Base-by-base conservation (phyloP, 2,888 invertebrate genomes). In the Pachliopta kotzebuea region DNA sequence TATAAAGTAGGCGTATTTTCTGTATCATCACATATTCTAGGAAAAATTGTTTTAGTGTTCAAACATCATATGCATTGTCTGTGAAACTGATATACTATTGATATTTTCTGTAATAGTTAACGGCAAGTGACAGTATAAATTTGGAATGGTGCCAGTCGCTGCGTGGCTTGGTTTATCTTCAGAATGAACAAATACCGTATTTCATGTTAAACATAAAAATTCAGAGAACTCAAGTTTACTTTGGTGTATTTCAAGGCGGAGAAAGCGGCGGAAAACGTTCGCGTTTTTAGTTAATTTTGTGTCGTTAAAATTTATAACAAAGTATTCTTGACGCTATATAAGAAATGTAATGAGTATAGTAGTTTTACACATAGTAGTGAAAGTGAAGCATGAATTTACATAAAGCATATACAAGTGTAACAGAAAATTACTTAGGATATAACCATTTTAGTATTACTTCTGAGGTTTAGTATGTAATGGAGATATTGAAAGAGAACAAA, bases 41-140 rank as follows among this genome's bases (percentile, higher is more conserved):
- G 14, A 37, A 2, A 37, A 37, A 37, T 37, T 37, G 8, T 37
- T 37, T 8, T n/a, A n/a, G n/a, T n/a, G n/a, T n/a, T n/a, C n/a
- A n/a, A n/a, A n/a, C n/a, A n/a, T n/a, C n/a, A n/a, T n/a, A n/a
- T n/a, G n/a, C n/a, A n/a, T n/a, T n/a, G n/a, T n/a, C n/a, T n/a
- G n/a, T n/a, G n/a, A 37, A 63, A n/a, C n/a, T 54, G 58, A 58
- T 53, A 49, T 57, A 21, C 20, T 60, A 56, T 42, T 55, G 52
- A 60, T 60, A 60, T 65, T 52, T 52, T 65, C 37, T 56, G 37
- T 37, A 23, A 49, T 55, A 24, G 60, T 52, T 42, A 65, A 49
- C 52, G 23, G 42, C 61, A 61, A 31, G 61, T 60, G 65, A 54
- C 65, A 61, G 49, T 65, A 61, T 65, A 61, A 65, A 61, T 61